Base-by-base conservation (phyloP, 1,140 invertebrate genomes). In the Cheumatopsyche charites region DNA sequence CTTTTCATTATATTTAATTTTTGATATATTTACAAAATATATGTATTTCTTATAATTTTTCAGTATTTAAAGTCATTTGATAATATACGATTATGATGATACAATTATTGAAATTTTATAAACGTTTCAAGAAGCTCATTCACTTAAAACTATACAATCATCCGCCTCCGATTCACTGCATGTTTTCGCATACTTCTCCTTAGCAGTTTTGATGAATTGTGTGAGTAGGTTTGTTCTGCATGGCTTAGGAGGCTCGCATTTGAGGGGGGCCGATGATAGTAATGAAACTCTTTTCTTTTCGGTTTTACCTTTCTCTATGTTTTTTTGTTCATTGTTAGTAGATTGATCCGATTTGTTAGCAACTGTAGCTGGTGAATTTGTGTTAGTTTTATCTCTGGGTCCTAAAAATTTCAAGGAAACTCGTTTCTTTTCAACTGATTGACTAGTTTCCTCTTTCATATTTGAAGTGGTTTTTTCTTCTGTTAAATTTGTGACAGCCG, bases 121-220 rank as follows among this genome's bases (percentile, higher is more conserved):
- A n/a, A n/a, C n/a, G n/a, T n/a, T n/a, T n/a, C n/a, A n/a, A n/a
- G n/a, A n/a, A n/a, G n/a, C 55, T 73, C 52, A 75, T 47, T 75
- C 74, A 68, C 74, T 75, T 49, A 75, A 61, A 13, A 75, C 71
- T 36, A 75, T 49, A 73, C 71, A 72, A 58, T 71, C 69, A 25
- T 62, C 71, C n/a, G 71, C 65, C 29, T 45, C 41, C 61, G 58
- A 41, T 12, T 52, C 63, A 9, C 63, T 58, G 42, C 21, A 65
- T 0, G 62, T 19, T 15, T 70, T 47, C 11, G 12, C 29, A 15
- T 61, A 26, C 45, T 61, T 63, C 1, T 25, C 42, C 21, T 45
- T 21, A 3, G 61, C 67, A 17, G 62, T 86, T 67, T 87, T 86
- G 11, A 88, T 84, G 74, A 86, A 89, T 68, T 87, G 83, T 5